phyloP scores from a whole-genome alignment of 2,797 vertebrate species.

The Poecilia gillii region DNA sequence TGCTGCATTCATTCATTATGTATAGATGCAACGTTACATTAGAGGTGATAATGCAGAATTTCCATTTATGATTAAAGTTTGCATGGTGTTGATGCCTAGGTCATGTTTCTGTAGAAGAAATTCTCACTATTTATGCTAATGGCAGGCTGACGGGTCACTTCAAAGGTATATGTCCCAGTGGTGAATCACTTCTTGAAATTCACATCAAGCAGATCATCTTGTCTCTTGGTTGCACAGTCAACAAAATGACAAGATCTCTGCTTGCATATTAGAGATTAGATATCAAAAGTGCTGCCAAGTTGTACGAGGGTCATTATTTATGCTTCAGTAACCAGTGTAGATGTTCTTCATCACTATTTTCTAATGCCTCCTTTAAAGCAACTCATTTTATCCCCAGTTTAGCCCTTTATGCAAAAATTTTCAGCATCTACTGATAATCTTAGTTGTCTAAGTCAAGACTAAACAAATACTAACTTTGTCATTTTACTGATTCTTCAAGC shows the following conservation, averaged over 20 bases:
- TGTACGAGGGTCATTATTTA: slow-evolving; percentile 28
- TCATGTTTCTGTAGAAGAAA: slow-evolving; percentile 48
- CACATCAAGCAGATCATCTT: slow-evolving; percentile 44
- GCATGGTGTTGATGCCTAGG: slow-evolving; percentile 34
- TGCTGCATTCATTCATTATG: background rate
- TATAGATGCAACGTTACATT: slow-evolving; percentile 7
- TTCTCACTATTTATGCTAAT: slow-evolving; percentile 47
- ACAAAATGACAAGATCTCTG: slow-evolving; percentile 45
- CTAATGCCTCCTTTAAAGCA: slow-evolving; percentile 35
- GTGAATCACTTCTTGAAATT: slow-evolving; percentile 25
- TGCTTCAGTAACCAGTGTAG: slow-evolving; percentile 59
- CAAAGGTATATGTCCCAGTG: slow-evolving; percentile 32
- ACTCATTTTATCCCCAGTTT: slow-evolving; percentile 11
- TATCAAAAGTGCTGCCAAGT: slow-evolving; percentile 23
- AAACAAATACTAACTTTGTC: background rate
- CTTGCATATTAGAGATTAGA: slow-evolving; percentile 32
- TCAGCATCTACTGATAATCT: background rate
- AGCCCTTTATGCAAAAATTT: background rate
- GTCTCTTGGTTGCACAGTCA: slow-evolving; percentile 33
- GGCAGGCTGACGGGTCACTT: slow-evolving; percentile 55
- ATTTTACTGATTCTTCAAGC: background rate
- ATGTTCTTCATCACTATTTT: slow-evolving; percentile 13
- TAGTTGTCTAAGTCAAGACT: background rate
- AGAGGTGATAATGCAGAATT: slow-evolving; percentile 24
- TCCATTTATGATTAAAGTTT: slow-evolving; percentile 35